Base-by-base conservation (phyloP, 2,797 vertebrate genomes). In the Premnoplex brunnescens region DNA sequence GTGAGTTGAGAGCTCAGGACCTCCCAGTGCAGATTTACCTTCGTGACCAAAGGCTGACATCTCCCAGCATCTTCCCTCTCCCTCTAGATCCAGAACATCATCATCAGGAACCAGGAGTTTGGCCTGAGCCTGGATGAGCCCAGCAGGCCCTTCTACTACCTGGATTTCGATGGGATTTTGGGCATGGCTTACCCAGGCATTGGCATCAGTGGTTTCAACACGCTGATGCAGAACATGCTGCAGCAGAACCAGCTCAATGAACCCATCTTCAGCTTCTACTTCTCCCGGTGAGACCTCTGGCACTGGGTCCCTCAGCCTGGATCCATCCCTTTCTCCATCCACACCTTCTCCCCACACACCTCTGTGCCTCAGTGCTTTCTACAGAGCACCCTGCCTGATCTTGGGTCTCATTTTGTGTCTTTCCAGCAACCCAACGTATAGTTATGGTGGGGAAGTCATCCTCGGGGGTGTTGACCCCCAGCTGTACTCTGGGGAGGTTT, bases 121-220 rank as follows among this genome's bases (percentile, higher is more conserved):
- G 98, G 98, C 58, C 94, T 98, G 88, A 99, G 98, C 94, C 92
- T 97, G 91, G 64, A 94, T 6, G 98, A 99, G 72, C 98, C 98
- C 8, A 93, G 86, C 32, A 55, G 74, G 28, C 97, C 81, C 67
- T 99, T 98, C 81, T 97, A 93, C 32, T 97, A 96, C 72, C 93
- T 97, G n/a, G 60, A 93, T 46, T 98, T 98, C 13, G 98, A 98
- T 9, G 97, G 98, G 55, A 98, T 98, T 95, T 96, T 98, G 60
- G 98, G 98, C 46, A 94, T 98, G 97, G 94, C 98, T 64, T 97
- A 98, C 91, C 98, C 98, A 1, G 41, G 78, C 3, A 26, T 98
- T 60, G 94, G 58, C 6, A 96, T 96, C 15, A 81, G 96, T 1
- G 91, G 94, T 8, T 94, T 94, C 82, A 97, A 95, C 18, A 97